These are phyloP conservation scores for Andricus grossulariae DNA, from an alignment of 1,140 invertebrate genomes.

Conservation along the genomic window DNA sequence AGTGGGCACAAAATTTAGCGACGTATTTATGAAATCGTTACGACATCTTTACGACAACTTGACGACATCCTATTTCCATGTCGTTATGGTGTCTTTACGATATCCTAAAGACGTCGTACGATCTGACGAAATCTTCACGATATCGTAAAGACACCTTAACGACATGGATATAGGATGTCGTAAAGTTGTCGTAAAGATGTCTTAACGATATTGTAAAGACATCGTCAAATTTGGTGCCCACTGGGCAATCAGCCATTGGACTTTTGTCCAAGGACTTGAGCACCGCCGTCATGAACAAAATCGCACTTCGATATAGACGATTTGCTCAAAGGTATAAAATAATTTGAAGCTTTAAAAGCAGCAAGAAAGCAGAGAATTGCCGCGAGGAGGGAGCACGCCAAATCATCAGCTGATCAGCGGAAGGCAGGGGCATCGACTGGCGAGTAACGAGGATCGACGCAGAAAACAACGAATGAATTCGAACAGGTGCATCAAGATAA, in stretches of 20 bases:
- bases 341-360: slow-evolving; percentile 32
- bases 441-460: neutral
- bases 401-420: neutral
- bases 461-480: neutral
- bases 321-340: slow-evolving; percentile 34
- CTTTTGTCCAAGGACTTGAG: slow-evolving; percentile 38
- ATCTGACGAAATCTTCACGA: no score
- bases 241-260: slow-evolving; percentile 37
- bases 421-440: neutral
- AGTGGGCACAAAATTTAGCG: no score
- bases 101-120: no score
- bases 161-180: no score
- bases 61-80: no score
- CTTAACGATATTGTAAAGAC: no score
- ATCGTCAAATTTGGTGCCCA: no score
- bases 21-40: no score
- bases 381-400: neutral
- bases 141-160: no score
- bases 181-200: no score
- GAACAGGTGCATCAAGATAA: neutral
- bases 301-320: slow-evolving; percentile 30
- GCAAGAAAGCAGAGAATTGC: slow-evolving; percentile 27
- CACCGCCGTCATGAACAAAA: slow-evolving; percentile 4
- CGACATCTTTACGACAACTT: no score
- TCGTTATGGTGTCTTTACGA: no score